Conservation (phyloP, 2,797 vertebrate genomes). For the Girardinus metallicus region DNA sequence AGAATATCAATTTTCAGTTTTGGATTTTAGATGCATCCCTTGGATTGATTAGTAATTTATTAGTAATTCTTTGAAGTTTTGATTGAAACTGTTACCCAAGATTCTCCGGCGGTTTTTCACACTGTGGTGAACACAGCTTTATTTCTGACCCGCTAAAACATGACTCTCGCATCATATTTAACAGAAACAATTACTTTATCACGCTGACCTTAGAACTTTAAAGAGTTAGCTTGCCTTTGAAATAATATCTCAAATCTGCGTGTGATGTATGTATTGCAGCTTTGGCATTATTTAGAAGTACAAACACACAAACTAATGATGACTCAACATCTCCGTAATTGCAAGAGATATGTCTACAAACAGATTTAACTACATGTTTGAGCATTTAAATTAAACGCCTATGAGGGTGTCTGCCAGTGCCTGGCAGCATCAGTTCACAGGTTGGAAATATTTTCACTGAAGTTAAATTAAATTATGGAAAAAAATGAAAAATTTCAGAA, state of each 20-base stretch:
- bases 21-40: neutral
- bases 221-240: constrained; percentile 25
- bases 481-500: neutral
- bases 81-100: neutral
- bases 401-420: neutral
- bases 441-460: neutral
- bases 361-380: neutral
- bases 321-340: neutral
- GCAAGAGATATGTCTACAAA: neutral
- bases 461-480: neutral
- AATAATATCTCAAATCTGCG: constrained; percentile 1
- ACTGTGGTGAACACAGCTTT: neutral
- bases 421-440: neutral
- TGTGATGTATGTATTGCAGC: neutral
- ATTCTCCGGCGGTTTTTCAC: neutral
- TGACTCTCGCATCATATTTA: neutral
- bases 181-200: constrained; percentile 38
- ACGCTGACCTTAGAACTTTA: constrained; percentile 49
- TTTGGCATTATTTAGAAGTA: constrained; percentile 22
- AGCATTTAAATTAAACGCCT: neutral
- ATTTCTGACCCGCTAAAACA: neutral
- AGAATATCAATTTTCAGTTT: neutral
- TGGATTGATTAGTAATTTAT: neutral
- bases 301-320: constrained; percentile 7
- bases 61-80: neutral